phyloP scores from a whole-genome alignment of 2,113 vertebrate genomes.

The Isurus oxyrinchus region DNA sequence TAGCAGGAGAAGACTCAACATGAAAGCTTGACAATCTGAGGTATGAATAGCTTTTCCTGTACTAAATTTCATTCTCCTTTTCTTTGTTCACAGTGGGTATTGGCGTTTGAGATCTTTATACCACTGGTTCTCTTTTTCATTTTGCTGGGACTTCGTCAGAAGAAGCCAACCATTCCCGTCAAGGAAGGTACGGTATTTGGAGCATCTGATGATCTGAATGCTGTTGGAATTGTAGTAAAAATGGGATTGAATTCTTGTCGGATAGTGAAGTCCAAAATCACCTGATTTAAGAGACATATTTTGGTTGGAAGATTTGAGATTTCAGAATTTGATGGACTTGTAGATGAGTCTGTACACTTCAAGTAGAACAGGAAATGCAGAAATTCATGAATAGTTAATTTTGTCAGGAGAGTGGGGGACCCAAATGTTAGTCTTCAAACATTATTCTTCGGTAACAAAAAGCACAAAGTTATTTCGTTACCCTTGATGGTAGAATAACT shows the following conservation, averaged over 20 bases:
- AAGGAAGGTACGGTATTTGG: constrained; percentile 74
- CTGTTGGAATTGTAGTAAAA: not conserved
- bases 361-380: not conserved
- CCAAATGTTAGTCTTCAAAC: not conserved
- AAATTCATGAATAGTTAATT: not conserved
- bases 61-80: not conserved
- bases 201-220: not conserved
- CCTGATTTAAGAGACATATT: not conserved
- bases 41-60: not conserved
- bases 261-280: not conserved
- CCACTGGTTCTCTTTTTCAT: constrained; percentile 94
- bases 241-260: not conserved
- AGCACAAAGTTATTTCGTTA: not conserved
- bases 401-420: not conserved
- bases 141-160: constrained; percentile 82
- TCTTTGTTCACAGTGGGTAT: constrained; percentile 71
- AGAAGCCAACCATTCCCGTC: constrained; percentile 88
- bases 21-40: not conserved
- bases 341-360: not conserved
- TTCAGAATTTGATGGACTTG: too few species aligned
- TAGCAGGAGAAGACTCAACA: not conserved
- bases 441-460: not conserved
- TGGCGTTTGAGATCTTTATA: constrained; percentile 95
- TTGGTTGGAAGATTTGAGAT: too few species aligned
- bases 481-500: not conserved